These are phyloP conservation scores for Microcebus griseorufus DNA, from an alignment of 2,113 vertebrate species.

Conservation along the genomic window DNA sequence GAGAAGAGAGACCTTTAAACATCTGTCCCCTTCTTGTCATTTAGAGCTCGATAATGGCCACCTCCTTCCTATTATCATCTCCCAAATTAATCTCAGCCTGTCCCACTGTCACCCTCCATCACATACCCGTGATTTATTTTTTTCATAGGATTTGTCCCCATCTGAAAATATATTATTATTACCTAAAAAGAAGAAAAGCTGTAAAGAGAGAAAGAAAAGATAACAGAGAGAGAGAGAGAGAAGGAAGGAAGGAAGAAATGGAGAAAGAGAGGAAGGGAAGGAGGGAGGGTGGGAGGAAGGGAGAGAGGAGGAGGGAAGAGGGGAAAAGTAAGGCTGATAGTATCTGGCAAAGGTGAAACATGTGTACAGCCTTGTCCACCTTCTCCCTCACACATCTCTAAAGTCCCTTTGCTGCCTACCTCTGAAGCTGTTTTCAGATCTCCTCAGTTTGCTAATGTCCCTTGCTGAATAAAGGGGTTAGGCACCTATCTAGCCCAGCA, in stretches of 20 bases:
- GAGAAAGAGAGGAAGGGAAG: neutral
- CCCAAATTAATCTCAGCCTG: neutral
- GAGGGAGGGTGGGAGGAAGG: neutral
- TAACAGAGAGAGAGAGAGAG: neutral
- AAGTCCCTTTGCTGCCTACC: neutral
- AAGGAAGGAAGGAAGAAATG: neutral
- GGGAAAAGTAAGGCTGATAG: neutral
- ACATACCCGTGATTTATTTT: neutral
- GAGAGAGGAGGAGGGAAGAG: neutral
- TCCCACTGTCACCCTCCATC: neutral
- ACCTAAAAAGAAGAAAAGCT: neutral
- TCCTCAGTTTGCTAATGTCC: neutral
- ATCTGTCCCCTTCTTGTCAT: neutral
- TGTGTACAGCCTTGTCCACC: neutral
- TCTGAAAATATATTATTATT: neutral
- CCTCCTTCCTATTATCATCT: neutral
- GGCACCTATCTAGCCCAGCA: neutral
- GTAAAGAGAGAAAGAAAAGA: neutral
- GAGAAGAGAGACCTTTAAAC: neutral
- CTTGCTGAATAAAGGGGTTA: neutral
- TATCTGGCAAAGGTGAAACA: neutral
- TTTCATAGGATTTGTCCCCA: neutral
- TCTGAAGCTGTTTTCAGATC: neutral
- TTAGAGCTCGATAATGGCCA: neutral
- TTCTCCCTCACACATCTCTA: neutral